Base-by-base conservation (phyloP, 2,888 invertebrate genomes). In the Adelognathus sp. region DNA sequence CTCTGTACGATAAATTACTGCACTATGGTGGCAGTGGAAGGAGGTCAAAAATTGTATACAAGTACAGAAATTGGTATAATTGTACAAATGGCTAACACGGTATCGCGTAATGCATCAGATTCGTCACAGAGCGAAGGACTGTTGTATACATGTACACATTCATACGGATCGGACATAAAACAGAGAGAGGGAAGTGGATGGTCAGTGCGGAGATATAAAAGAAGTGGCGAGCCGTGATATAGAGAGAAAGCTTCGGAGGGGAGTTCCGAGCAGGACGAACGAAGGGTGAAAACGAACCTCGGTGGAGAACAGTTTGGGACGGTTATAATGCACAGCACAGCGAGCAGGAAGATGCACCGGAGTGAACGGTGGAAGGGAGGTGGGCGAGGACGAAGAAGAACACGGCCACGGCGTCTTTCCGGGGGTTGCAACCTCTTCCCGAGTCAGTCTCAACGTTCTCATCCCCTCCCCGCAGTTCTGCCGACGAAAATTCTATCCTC, bases 281-380 rank as follows among this genome's bases (percentile, higher is more conserved):
- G 24, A 76, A 63, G 46, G 46, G 29, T 50, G 50, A n/a, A 71
- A 64, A 70, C 46, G 50, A 76, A 76, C 72, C 78, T 79, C n/a
- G 80, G 66, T 75, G 69, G 80, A 69, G 82, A 79, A 80, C 76
- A 81, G 31, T 79, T 80, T 41, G 44, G 54, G 69, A 73, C 70
- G 76, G 79, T 67, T 79, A 79, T 75, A 74, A 79, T 56, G 71
- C 66, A n/a, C n/a, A n/a, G n/a, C 18, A 63, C 67, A 39, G 52
- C 79, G 69, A 69, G 61, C 18, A n/a, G n/a, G 46, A 21, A 52
- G 69, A 75, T 70, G 71, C 78, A 78, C 72, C 77, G 74, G 78
- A 74, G 78, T 67, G 80, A 78, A 78, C 76, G 61, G 11, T 39
- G 41, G 41, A 14, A 16, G n/a, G 39, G 33, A 3, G 16, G 14